phyloP scores from a whole-genome alignment of 2,113 vertebrate species.

The Rhynchomys soricoides region DNA sequence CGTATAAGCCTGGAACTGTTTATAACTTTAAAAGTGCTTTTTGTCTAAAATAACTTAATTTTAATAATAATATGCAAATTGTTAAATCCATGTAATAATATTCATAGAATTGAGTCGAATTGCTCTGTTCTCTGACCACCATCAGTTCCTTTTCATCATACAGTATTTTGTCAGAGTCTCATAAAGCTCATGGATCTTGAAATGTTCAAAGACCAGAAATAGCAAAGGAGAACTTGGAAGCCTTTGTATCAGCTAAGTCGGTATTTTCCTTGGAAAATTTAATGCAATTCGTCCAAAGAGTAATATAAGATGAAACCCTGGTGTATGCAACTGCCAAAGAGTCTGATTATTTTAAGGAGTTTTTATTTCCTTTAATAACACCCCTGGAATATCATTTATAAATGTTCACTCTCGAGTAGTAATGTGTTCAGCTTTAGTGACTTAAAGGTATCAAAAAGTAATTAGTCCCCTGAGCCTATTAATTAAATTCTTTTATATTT shows the following conservation, averaged over 20 bases:
- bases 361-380: constrained; percentile 72
- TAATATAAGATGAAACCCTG: constrained; percentile 64
- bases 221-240: constrained; percentile 48
- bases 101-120: not conserved
- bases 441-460: constrained; percentile 69
- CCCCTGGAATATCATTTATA: constrained; percentile 60
- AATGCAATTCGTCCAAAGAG: constrained; percentile 61
- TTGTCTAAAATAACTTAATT: constrained; percentile 28
- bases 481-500: constrained; percentile 76
- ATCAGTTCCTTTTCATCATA: not conserved
- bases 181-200: not conserved
- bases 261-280: constrained; percentile 69
- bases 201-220: constrained; percentile 29
- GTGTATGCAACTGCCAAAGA: constrained; percentile 60
- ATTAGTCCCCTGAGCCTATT: constrained; percentile 68
- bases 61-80: constrained; percentile 1
- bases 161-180: constrained; percentile 12
- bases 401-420: constrained; percentile 61
- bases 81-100: constrained; percentile 14
- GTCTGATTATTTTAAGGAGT: constrained; percentile 68
- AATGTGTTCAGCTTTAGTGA: constrained; percentile 64
- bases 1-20: not conserved
- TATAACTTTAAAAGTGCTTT: constrained; percentile 12
- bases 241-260: constrained; percentile 51
- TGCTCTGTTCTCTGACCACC: not conserved